Conservation (phyloP, 37 sponge, comb jelly and placozoan species). For the Beroe forskalii region DNA sequence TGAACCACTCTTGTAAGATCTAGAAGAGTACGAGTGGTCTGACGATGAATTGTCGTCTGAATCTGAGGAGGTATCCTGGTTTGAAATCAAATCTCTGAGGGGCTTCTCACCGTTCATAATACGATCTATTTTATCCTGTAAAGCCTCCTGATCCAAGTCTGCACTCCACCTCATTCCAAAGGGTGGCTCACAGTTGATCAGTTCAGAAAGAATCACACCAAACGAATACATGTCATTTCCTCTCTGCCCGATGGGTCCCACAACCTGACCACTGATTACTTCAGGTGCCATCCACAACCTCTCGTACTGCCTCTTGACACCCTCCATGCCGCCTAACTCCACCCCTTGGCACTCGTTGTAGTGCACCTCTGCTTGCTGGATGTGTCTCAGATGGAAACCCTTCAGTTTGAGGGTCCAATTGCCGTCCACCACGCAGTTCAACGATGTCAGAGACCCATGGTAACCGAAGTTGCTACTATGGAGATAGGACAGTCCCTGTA, state of each 20-base stretch:
- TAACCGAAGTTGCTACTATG: background rate
- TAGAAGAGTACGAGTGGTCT: background rate
- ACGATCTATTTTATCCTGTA: background rate
- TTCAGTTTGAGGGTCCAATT: constrained; percentile 49
- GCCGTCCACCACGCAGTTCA: constrained; percentile 56
- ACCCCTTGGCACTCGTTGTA: background rate
- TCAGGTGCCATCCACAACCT: constrained; percentile 23
- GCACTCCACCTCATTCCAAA: background rate
- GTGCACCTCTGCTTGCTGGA: constrained; percentile 17
- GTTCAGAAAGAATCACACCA: constrained; percentile 28
- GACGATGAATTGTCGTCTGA: background rate
- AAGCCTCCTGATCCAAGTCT: background rate
- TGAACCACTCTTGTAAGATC: background rate
- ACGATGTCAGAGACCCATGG: constrained; percentile 42
- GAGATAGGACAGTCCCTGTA: constrained; percentile 24
- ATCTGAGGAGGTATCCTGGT: background rate
- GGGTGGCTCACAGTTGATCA: constrained; percentile 17
- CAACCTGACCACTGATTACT: background rate
- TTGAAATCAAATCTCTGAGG: background rate
- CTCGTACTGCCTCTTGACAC: background rate
- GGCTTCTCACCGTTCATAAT: constrained; percentile 39
- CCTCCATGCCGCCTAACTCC: background rate
- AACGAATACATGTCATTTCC: constrained; percentile 23
- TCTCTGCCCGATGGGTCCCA: background rate
- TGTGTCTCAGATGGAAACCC: constrained; percentile 1